These are phyloP conservation scores for Meiosimyza decipiens DNA, from an alignment of 2,888 invertebrate genomes.

Conservation along the genomic window DNA sequence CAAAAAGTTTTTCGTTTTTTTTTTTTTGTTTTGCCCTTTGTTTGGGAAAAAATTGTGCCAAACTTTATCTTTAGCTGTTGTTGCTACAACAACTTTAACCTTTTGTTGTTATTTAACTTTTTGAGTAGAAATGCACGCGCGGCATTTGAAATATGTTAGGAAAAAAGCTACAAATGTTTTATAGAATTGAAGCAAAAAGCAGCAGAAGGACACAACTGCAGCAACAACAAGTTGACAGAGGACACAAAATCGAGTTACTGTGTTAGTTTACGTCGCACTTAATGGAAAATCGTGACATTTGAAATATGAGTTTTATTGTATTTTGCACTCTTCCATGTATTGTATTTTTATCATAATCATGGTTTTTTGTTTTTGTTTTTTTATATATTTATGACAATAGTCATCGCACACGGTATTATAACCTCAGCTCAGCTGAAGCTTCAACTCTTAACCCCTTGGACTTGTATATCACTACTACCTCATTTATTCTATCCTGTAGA, in stretches of 20 bases:
- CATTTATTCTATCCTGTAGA: no score
- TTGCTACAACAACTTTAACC: slow-evolving; percentile 15
- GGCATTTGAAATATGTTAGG: slow-evolving; percentile 16
- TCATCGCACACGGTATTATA: no score
- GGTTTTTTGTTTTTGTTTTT: no score
- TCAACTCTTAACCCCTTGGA: no score
- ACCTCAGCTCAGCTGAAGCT: no score
- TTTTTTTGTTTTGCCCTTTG: background rate
- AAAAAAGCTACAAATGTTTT: slow-evolving; percentile 1
- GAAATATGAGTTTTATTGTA: slow-evolving; percentile 22
- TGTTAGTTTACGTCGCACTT: slow-evolving; percentile 33
- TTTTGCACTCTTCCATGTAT: no score
- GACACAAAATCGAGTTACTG: slow-evolving; percentile 29
- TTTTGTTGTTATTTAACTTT: background rate
- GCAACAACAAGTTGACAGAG: background rate
- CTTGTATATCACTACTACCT: no score
- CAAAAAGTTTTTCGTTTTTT: background rate
- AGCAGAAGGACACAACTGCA: background rate
- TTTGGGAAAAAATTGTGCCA: background rate
- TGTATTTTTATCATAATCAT: no score
- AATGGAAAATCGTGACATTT: slow-evolving; percentile 36
- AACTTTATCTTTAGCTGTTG: background rate
- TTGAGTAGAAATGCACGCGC: slow-evolving; percentile 16
- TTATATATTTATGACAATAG: no score
- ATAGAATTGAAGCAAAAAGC: slow-evolving; percentile 2